Evolutionary conservation across 2,888 invertebrate genomes (phyloP), one percentile per base, ranked within the genome.

Genomic region (Cryptocheilus praepositus): DNA sequence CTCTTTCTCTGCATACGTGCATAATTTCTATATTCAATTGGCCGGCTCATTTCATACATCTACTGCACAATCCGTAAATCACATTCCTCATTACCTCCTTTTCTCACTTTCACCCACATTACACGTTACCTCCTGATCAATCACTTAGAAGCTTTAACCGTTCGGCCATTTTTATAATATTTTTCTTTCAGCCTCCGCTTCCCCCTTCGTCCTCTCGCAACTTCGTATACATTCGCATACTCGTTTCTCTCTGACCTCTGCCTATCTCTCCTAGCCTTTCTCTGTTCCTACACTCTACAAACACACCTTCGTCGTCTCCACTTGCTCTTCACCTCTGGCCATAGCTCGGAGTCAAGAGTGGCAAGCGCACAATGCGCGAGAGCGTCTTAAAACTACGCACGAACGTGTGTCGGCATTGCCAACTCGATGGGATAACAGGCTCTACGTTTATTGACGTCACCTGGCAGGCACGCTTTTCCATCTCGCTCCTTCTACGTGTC

Each of bases 381-480:
- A 43, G 21, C 64, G 59, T 62, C 54, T 69, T 52, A 36, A 59
- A 77, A 79, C 72, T 79, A 66, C 69, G 72, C 76, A 61, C 67
- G 61, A 70, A 77, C 49, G 55, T 46, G 18, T 56, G 46, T 21
- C 45, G 57, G 11, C 54, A 53, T 22, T 62, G 49, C 21, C 53
- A 28, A 58, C 36, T 52, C 36, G 52, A 22, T 28, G 21, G 18
- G 28, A 58, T 43, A 44, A 62, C 58, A 22, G 44, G 54, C 49
- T 57, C 52, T 46, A 15, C 52, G 43, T 61, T 63, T 63, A 18
- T 61, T 53, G 15, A 64, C 71, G 71, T 67, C 70, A 58, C n/a
- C 44, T 22, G 22, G n/a, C 64, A 25, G 15, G 25, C 22, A 36
- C 44, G 13, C 57, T 54, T 59, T 46, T 49, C 49, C 18, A 19